phyloP scores from a whole-genome alignment of 1,140 invertebrate genomes.

The Aporrectodea caliginosa region DNA sequence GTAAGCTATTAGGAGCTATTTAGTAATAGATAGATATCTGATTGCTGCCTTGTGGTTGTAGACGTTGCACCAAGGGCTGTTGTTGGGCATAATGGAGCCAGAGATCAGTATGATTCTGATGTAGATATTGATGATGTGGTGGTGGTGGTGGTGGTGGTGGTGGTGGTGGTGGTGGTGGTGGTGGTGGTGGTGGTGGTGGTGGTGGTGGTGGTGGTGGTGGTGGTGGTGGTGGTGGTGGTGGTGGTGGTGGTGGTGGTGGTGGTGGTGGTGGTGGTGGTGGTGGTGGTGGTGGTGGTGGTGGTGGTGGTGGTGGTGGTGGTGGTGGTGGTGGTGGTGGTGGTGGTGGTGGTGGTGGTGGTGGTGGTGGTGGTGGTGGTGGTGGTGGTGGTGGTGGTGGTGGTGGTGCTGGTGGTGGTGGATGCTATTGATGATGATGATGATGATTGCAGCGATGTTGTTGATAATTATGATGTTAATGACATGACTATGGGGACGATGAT shows the following conservation, averaged over 20 bases:
- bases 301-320: conserved; percentile 10
- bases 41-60: too few relatives aligned
- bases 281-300: neutral
- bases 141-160: too few relatives aligned
- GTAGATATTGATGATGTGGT: too few relatives aligned
- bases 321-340: conserved; percentile 17
- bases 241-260: conserved; percentile 15
- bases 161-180: too few relatives aligned
- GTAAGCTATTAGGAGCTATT: too few relatives aligned
- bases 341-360: neutral
- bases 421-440: conserved; percentile 28
- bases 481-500: conserved; percentile 24
- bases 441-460: conserved; percentile 29
- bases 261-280: conserved; percentile 18
- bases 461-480: conserved; percentile 8
- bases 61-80: too few relatives aligned
- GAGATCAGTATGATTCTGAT: too few relatives aligned
- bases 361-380: conserved; percentile 25
- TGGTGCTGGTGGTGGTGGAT: conserved; percentile 26
- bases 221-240: conserved; percentile 15
- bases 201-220: conserved; percentile 20
- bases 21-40: too few relatives aligned
- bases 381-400: conserved; percentile 26
- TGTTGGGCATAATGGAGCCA: too few relatives aligned
- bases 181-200: conserved; percentile 21